Conservation (phyloP, 2,888 invertebrate genomes). For the Idaea aversata region DNA sequence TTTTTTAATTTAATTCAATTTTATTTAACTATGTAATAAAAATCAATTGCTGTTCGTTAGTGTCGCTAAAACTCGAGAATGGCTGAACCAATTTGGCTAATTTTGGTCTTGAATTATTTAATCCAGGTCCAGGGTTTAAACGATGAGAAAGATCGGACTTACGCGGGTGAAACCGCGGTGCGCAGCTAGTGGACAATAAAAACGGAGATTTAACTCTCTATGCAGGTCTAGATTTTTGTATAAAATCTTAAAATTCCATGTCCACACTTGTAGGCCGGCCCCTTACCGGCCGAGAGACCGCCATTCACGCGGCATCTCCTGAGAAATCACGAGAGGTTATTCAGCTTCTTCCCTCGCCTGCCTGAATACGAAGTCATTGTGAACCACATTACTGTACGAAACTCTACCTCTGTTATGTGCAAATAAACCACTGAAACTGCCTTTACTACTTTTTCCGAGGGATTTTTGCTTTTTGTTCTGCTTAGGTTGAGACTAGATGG, state of each 20-base stretch:
- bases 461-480: constrained; percentile 13
- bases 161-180: no score
- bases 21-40: no score
- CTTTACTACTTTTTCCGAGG: constrained; percentile 13
- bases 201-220: neutral
- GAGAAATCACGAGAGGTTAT: constrained; percentile 62
- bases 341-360: constrained; percentile 38
- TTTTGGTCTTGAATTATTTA: no score
- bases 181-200: no score
- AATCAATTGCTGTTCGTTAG: no score
- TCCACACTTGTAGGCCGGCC: constrained; percentile 20
- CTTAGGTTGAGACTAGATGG: neutral
- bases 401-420: constrained; percentile 3
- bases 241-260: constrained; percentile 15
- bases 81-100: no score
- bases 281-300: constrained; percentile 49
- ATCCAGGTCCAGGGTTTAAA: no score
- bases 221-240: neutral
- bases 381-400: constrained; percentile 33
- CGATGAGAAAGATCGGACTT: no score
- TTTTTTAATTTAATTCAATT: no score
- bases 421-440: constrained; percentile 33
- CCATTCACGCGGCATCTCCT: constrained; percentile 57
- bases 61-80: no score
- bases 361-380: constrained; percentile 44